These are phyloP conservation scores for Oconnorella tubifera DNA, from an alignment of 2,888 invertebrate species.

Conservation along the genomic window DNA sequence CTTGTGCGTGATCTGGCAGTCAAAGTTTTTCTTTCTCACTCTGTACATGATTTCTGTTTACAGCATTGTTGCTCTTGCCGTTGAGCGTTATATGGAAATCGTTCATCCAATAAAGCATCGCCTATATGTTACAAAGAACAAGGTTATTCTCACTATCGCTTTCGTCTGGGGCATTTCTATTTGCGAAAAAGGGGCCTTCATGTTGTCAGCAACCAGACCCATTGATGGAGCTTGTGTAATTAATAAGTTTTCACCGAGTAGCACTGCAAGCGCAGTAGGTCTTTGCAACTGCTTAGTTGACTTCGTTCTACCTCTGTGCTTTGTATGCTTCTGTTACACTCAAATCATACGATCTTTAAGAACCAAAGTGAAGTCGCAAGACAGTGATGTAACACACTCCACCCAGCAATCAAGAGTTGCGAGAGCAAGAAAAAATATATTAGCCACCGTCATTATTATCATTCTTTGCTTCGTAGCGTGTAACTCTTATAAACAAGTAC, in stretches of 20 bases:
- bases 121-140: not conserved
- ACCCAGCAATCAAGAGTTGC: not conserved
- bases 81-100: not conserved
- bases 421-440: not conserved
- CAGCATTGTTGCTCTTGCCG: not conserved
- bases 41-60: not conserved
- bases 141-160: not conserved
- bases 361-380: not conserved
- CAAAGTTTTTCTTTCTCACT: not conserved
- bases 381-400: not conserved
- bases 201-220: not conserved
- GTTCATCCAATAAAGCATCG: not conserved
- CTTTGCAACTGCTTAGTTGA: not conserved
- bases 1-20: not conserved
- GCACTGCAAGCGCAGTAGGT: not conserved
- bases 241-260: not conserved
- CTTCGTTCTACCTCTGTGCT: not conserved
- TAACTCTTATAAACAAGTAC: not conserved
- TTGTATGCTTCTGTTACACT: not conserved
- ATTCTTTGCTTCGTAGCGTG: not conserved
- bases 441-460: not conserved
- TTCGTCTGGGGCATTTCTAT: not conserved
- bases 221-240: not conserved
- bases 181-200: not conserved
- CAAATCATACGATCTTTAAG: not conserved